Base-by-base conservation (phyloP, 2,113 vertebrate genomes). In the Orcinus orca region DNA sequence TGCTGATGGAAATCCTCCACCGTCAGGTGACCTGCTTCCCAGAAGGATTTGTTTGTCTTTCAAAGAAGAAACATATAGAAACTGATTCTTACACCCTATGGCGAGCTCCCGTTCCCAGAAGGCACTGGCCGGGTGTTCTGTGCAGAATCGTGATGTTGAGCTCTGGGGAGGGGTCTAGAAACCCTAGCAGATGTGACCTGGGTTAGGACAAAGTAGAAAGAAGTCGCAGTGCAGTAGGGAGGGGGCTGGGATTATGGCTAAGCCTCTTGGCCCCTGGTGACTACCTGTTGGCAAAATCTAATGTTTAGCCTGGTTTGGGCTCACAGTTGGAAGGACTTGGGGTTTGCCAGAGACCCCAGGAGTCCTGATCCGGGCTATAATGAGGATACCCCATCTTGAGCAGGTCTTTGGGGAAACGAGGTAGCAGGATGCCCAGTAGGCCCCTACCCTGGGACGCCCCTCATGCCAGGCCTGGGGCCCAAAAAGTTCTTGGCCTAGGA, bases 91-190 rank as follows among this genome's bases (percentile, higher is more conserved):
- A 2, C 7, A 10, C 31, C 36, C 2, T 4, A 26, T 0, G 31
- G 29, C 0, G 0, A 44, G 15, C 8, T n/a, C 31, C 10, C 0
- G 18, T 29, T 50, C 76, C 68, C 21, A 7, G 41, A 9, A 77
- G 73, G 90, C 11, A 1, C 44, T 5, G 63, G 12, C 38, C 2
- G 31, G 33, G 26, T 17, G 1, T 33, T 47, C 79, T 47, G 76
- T 65, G 84, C 31, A 11, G 38, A 13, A 0, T 15, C 1, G 1
- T 5, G 31, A 9, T 4, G n/a, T 31, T 8, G 58, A 38, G 21
- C 36, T 8, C 65, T 7, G 1, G 38, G 47, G 47, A 36, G 47
- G 73, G 23, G 38, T 41, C 79, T 36, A 8, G 62, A 53, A 68
- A 47, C 0, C 4, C 29, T 20, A 9, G 31, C 11, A 2, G 47